A percentile compares a stretch with the other conserved stretches of the same genome.
phyloP scores from a whole-genome alignment of 2,888 invertebrate species.

The Megalurothrips usitatus region DNA sequence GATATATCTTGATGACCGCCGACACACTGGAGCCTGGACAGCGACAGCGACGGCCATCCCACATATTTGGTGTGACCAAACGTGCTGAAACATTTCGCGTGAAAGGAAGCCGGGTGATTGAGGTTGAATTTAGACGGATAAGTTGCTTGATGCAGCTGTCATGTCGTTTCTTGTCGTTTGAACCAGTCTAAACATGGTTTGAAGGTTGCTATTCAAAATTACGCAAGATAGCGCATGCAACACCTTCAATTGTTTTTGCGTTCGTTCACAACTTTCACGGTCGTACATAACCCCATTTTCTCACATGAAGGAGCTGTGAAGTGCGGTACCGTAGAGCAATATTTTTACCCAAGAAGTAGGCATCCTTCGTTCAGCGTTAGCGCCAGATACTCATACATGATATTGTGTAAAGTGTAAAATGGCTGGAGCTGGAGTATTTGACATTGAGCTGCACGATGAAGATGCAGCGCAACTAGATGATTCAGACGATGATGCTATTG shows the following conservation, averaged over 20 bases:
- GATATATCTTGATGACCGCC: too few relatives aligned
- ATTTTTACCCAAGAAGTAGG: conserved; percentile 30
- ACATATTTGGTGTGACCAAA: too few relatives aligned
- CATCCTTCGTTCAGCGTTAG: neutral
- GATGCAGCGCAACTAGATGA: conserved; percentile 69
- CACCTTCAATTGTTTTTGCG: conserved; percentile 27
- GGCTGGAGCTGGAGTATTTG: conserved; percentile 75
- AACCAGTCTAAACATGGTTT: too few relatives aligned
- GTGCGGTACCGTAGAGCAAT: conserved; percentile 30
- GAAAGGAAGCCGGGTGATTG: too few relatives aligned
- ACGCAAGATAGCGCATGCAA: neutral
- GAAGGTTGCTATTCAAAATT: too few relatives aligned
- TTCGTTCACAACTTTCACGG: conserved; percentile 32
- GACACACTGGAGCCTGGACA: too few relatives aligned
- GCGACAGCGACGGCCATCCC: too few relatives aligned
- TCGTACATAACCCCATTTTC: conserved; percentile 32
- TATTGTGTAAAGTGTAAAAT: conserved; percentile 46
- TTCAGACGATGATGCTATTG: conserved; percentile 81
- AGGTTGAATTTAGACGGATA: too few relatives aligned
- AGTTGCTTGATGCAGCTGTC: too few relatives aligned
- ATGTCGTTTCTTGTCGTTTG: too few relatives aligned
- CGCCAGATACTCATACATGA: conserved; percentile 31
- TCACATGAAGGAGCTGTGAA: conserved; percentile 37
- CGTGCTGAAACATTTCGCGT: too few relatives aligned
- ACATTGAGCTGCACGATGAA: conserved; percentile 78